phyloP scores from a whole-genome alignment of 2,888 invertebrate genomes.

The Eubasilissa splendida region DNA sequence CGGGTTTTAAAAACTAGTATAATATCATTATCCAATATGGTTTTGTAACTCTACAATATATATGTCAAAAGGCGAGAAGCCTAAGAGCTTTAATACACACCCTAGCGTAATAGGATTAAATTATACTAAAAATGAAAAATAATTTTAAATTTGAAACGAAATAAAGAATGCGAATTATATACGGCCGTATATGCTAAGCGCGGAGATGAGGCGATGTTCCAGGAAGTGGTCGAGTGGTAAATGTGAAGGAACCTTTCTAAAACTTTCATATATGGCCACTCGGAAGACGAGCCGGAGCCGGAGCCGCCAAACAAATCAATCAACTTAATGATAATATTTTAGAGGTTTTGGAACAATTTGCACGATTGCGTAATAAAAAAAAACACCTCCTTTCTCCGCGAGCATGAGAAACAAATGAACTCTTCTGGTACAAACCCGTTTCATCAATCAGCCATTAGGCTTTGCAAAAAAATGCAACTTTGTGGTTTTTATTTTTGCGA shows the following conservation, averaged over 20 bases:
- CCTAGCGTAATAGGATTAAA: slow-evolving; percentile 1
- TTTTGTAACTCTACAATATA: too few species aligned
- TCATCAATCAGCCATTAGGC: slow-evolving; percentile 13
- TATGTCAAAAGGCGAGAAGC: too few species aligned
- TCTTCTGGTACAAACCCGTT: slow-evolving; percentile 2
- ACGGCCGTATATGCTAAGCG: neutral
- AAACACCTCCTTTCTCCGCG: slow-evolving; percentile 18
- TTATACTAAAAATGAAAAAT: slow-evolving; percentile 11
- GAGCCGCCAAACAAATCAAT: slow-evolving; percentile 6
- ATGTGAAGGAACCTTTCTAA: slow-evolving; percentile 21
- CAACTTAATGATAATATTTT: slow-evolving; percentile 10
- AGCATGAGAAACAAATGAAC: slow-evolving; percentile 23
- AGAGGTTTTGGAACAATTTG: slow-evolving; percentile 4
- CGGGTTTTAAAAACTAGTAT: too few species aligned
- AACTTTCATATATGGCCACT: neutral
- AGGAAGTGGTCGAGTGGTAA: neutral
- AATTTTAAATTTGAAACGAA: slow-evolving; percentile 1
- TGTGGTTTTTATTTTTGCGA: neutral
- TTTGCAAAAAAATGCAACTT: slow-evolving; percentile 2
- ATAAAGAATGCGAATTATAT: neutral
- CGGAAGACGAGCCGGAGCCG: slow-evolving; percentile 6
- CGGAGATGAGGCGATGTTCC: neutral
- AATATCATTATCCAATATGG: too few species aligned
- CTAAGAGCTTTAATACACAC: neutral
- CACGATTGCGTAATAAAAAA: slow-evolving; percentile 16